Evolutionary conservation across 2,888 invertebrate species (phyloP).

Genomic region (Drosophila nr. fundita): DNA sequence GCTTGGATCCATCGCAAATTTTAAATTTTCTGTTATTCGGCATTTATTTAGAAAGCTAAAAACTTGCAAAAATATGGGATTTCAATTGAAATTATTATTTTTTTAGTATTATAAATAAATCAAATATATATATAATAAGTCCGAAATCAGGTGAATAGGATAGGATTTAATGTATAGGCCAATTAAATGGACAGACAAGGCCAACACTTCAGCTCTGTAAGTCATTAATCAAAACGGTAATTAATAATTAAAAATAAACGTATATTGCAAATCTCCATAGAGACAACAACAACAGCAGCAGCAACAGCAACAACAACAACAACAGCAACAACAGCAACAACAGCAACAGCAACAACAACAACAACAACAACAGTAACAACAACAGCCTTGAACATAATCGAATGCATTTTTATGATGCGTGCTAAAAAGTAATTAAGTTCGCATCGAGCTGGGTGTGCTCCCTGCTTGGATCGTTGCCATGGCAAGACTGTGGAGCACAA

Average conservation of each 20-base stretch:
- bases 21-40: neutral
- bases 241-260: constrained; percentile 7
- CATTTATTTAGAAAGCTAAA: neutral
- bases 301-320: constrained; percentile 18
- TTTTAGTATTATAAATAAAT: neutral
- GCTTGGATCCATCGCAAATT: fast-evolving
- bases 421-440: constrained; percentile 69
- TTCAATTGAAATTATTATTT: neutral
- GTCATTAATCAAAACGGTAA: constrained; percentile 33
- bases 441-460: constrained; percentile 10
- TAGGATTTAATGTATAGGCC: neutral
- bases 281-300: constrained; percentile 4
- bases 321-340: constrained; percentile 18
- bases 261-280: neutral
- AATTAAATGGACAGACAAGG: constrained; percentile 17
- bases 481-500: constrained; percentile 13
- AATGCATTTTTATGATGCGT: constrained; percentile 75
- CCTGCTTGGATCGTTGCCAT: constrained; percentile 15
- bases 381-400: constrained; percentile 22
- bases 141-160: constrained; percentile 26
- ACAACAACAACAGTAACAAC: constrained; percentile 28
- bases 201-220: neutral
- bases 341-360: neutral
- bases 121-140: neutral
- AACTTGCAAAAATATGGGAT: neutral